These are phyloP conservation scores for Grus americana DNA, from an alignment of 2,113 vertebrate species.

Conservation along the genomic window DNA sequence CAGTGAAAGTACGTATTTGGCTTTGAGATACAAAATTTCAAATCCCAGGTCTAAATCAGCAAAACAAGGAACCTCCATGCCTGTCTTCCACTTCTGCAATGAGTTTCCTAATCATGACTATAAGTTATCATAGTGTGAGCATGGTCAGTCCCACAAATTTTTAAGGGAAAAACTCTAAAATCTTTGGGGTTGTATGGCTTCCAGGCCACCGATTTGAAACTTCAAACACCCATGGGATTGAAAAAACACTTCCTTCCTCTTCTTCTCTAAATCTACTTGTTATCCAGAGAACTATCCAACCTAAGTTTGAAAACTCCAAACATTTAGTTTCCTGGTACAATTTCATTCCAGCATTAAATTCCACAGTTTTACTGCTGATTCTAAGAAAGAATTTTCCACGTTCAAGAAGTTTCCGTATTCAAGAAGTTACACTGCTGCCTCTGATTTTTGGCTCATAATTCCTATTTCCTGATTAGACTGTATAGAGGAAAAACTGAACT, in stretches of 20 bases:
- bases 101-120: background rate
- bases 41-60: background rate
- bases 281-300: background rate
- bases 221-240: background rate
- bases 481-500: background rate
- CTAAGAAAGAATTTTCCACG: background rate
- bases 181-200: background rate
- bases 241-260: background rate
- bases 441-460: background rate
- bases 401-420: background rate
- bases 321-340: background rate
- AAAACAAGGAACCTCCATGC: background rate
- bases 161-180: background rate
- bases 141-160: background rate
- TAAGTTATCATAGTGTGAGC: background rate
- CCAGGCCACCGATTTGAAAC: background rate
- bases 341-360: background rate
- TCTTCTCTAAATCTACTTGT: background rate
- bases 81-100: background rate
- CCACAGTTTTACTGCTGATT: background rate
- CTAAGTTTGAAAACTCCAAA: background rate
- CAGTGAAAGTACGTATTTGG: background rate
- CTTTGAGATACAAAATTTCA: background rate
- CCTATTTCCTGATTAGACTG: background rate
- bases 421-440: background rate